Evolutionary conservation across 1,140 invertebrate genomes (phyloP), one percentile per base, ranked within the genome.

Genomic region (Dreissena polymorpha): DNA sequence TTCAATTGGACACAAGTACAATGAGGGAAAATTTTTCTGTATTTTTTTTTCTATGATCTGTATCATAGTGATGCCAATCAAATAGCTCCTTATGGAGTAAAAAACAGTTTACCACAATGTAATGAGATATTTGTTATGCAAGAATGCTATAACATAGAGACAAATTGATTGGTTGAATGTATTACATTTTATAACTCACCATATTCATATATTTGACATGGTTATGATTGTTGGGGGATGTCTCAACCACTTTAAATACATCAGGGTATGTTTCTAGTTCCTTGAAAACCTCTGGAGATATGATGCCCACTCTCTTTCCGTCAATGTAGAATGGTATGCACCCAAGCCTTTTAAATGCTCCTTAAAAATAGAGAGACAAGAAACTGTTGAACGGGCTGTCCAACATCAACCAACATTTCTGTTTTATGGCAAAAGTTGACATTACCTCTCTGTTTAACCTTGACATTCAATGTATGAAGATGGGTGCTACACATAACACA

Each of bases 261-360:
- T 98, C 95, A 50, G 97, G 96, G 93, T 96, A 97, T 60, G 91
- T 86, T 91, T 95, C 55, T 21, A 98, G 94, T 90, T 97, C 94
- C 90, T 95, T 95, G 90, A 96, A 94, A 57, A 98, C 95, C 94
- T 97, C 96, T 25, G 96, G 95, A 90, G 96, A 94, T 77, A 98
- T 95, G 63, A 98, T 94, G 60, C 97, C 97, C 68, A 98, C 96
- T 94, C 98, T 97, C 89, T 96, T 95, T 69, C 96, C 96, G 91
- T 96, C 96, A 23, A 98, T 96, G 85, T 97, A 94, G 93, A 98
- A 98, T 63, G 97, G 96, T 91, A 95, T 95, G 93, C 96, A 91
- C n/a, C 84, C 76, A 10, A 57, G 39, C 14, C 27, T 78, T n/a
- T 12, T 49, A 27, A n/a, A 18, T 21, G n/a, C 49, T 25, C 23